Conservation (phyloP, 2,797 vertebrate species). For the Chiropotes sagulatus region DNA sequence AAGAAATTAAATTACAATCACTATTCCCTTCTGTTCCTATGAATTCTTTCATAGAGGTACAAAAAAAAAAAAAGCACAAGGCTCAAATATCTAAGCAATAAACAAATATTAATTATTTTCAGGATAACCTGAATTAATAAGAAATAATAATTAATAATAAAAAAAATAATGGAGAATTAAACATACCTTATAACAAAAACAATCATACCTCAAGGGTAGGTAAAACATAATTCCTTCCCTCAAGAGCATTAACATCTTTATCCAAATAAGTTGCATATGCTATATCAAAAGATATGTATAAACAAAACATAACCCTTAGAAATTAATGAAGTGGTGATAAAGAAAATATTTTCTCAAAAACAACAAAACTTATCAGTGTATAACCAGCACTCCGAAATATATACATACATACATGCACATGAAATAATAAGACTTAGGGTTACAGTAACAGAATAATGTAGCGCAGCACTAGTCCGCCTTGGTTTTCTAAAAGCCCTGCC, state of each 20-base stretch:
- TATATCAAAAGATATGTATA: background rate
- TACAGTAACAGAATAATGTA: background rate
- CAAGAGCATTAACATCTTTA: background rate
- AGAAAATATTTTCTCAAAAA: constrained; percentile 33
- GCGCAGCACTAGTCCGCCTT: background rate
- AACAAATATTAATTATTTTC: background rate
- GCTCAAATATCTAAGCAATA: constrained; percentile 36
- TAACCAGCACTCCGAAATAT: background rate
- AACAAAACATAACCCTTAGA: constrained; percentile 14
- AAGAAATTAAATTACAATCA: constrained; percentile 17
- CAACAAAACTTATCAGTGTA: background rate
- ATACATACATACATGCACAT: background rate
- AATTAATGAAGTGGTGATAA: constrained; percentile 9
- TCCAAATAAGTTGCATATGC: background rate
- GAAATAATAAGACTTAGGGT: background rate
- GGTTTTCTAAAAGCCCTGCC: background rate
- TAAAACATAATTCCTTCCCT: background rate
- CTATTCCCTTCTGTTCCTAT: background rate
- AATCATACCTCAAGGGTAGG: background rate
- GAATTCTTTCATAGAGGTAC: background rate
- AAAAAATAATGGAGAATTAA: background rate
- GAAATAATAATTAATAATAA: too few species aligned
- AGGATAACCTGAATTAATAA: background rate
- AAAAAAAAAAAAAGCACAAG: background rate
- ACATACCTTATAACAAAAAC: background rate